These are phyloP conservation scores for Nymphalis polychloros DNA, from an alignment of 2,888 invertebrate genomes.

Conservation along the genomic window DNA sequence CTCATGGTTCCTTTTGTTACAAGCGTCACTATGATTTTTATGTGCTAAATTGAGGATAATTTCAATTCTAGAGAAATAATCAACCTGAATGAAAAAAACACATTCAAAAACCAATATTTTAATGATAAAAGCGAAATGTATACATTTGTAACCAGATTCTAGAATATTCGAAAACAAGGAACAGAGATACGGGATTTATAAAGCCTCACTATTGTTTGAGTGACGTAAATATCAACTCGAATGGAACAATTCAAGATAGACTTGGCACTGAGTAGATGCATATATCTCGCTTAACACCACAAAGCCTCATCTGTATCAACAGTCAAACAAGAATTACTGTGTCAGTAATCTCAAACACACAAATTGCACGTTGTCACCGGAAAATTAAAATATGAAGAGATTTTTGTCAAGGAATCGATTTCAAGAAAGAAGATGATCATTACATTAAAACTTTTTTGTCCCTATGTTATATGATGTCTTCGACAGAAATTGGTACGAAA, in stretches of 20 bases:
- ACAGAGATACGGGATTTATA: conserved; percentile 1
- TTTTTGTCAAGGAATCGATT: background rate
- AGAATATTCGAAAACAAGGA: background rate
- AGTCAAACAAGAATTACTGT: conserved; percentile 25
- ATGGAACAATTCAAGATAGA: conserved; percentile 34
- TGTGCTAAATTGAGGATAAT: too few species aligned
- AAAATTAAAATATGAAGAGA: background rate
- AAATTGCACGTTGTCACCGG: background rate
- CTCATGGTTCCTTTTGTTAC: too few species aligned
- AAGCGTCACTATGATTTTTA: too few species aligned
- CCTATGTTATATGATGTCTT: too few species aligned
- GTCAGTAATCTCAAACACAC: conserved; percentile 13
- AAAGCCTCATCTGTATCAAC: conserved; percentile 33
- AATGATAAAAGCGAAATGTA: too few species aligned
- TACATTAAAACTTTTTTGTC: too few species aligned
- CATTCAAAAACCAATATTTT: too few species aligned
- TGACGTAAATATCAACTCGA: conserved; percentile 18
- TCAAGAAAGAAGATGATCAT: too few species aligned
- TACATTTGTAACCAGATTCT: too few species aligned
- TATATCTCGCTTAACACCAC: conserved; percentile 34
- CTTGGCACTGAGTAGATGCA: conserved; percentile 35
- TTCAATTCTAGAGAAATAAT: too few species aligned
- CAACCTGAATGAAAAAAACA: too few species aligned
- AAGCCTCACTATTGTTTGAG: background rate
- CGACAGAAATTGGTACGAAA: too few species aligned